These are phyloP conservation scores for human (Homo sapiens) DNA, from an alignment of 2,113 vertebrate genomes.

Conservation along the genomic window GRCh38 chr1:165658001-165658500, in stretches of 20 bases:
- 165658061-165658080: background rate
- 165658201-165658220: background rate
- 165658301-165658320: background rate
- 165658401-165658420: background rate
- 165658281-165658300: background rate
- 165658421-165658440: background rate
- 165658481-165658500: no score
- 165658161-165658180: background rate
- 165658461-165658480: background rate
- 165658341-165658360: no score
- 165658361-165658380: background rate
- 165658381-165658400: background rate
- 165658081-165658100: background rate
- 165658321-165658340: background rate
- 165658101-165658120: background rate
- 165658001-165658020: rapidly evolving
- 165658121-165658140: background rate
- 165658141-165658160: background rate
- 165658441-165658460: background rate
- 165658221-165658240: background rate
- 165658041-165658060: background rate
- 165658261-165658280: rapidly evolving
- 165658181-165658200: background rate
- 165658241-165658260: background rate
- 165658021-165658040: no score